Conservation (phyloP, 1,140 invertebrate genomes). For the Parasteatoda tepidariorum region DNA sequence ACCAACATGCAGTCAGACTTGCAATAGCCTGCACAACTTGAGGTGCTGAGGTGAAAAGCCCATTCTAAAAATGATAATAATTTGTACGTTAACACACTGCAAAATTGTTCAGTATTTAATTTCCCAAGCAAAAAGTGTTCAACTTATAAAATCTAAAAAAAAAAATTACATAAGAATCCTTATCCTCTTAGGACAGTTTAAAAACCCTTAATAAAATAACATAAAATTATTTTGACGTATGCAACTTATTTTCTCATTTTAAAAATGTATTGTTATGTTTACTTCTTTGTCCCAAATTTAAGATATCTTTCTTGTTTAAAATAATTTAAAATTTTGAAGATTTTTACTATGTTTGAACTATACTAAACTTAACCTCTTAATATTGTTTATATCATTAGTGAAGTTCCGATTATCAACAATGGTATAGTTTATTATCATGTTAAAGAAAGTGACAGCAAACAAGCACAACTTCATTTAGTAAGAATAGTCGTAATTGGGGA, state of each 20-base stretch:
- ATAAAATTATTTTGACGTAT: background rate
- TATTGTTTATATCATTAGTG: no score
- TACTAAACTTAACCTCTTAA: no score
- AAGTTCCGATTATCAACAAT: no score
- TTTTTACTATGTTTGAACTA: no score
- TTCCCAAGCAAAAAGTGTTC: background rate
- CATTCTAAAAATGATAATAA: slow-evolving; percentile 20
- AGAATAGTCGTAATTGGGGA: no score
- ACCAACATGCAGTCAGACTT: slow-evolving; percentile 10
- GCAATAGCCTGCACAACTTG: background rate
- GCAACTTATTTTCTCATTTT: background rate
- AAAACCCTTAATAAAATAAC: background rate
- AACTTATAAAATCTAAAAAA: background rate
- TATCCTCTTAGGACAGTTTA: background rate
- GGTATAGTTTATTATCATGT: no score
- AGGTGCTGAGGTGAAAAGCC: slow-evolving; percentile 8
- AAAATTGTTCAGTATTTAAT: background rate
- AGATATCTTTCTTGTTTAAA: no score
- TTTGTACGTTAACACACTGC: background rate
- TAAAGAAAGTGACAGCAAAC: no score
- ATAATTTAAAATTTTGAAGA: no score
- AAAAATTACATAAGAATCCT: background rate
- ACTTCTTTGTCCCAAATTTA: no score
- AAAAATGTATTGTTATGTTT: no score
- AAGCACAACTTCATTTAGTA: no score